Percentiles rank a stretch among this genome's conserved stretches.
Conservation (phyloP, 2,113 vertebrate genomes). For the Lagopus muta region DNA sequence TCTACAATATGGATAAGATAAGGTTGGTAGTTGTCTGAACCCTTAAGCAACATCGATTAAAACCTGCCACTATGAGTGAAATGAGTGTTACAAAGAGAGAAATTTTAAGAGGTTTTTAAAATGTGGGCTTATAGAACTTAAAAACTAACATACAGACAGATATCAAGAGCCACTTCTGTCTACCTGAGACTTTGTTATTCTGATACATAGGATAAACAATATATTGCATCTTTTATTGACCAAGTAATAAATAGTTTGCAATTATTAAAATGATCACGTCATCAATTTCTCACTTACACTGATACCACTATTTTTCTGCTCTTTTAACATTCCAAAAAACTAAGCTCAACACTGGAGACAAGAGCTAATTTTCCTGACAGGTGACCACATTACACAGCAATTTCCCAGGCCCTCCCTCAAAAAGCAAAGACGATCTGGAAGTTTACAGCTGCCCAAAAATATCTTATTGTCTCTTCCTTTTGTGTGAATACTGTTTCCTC, state of each 20-base stretch:
- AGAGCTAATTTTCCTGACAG: conserved; percentile 38
- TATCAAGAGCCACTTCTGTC: background rate
- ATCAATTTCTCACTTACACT: background rate
- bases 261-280: background rate
- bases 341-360: background rate
- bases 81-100: background rate
- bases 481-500: background rate
- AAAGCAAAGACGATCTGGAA: conserved; percentile 41
- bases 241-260: background rate
- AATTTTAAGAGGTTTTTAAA: background rate
- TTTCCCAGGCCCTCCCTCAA: background rate
- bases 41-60: background rate
- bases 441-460: conserved; percentile 3
- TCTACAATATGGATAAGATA: background rate
- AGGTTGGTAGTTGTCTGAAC: background rate
- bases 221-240: background rate
- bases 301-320: background rate
- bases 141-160: background rate
- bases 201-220: background rate
- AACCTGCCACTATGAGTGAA: background rate
- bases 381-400: background rate
- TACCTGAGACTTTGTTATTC: background rate
- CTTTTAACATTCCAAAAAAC: background rate
- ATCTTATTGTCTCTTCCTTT: background rate
- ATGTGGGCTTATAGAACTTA: background rate